Evolutionary conservation across 2,888 invertebrate genomes (phyloP), one percentile per base, ranked within the genome.

Genomic region (Dyspetes luteomarginatus): DNA sequence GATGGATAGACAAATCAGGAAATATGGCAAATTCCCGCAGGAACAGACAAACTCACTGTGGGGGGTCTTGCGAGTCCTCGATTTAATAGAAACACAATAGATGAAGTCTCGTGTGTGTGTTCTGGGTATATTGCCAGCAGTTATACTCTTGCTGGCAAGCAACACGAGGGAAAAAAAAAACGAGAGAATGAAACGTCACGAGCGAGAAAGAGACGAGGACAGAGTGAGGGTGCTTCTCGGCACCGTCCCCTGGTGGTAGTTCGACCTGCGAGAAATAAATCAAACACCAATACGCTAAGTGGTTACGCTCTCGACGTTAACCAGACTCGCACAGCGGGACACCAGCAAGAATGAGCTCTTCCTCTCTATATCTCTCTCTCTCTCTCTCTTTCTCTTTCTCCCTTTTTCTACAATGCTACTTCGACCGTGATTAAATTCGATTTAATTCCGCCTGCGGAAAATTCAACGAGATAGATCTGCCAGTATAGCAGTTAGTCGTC

Each of bases 211-310:
- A 36, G 56, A 22, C n/a, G n/a, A n/a, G n/a, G 41, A 50, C 5
- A 28, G 62, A 60, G 64, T 30, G 64, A 17, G 48, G 48, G 45
- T 12, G 36, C 12, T 36, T 36, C 36, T 43, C 45, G 86, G 84
- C 85, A 82, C 83, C 85, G 86, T 90, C 90, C 90, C 90, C 86
- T 87, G 88, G 86, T 88, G 88, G 87, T 86, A 86, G 88, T 90
- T 90, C 87, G 88, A 86, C 87, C 82, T 86, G 87, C 86, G 88
- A 84, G 89, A 90, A 88, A 92, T 92, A 92, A 91, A 92, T 92
- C 92, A 92, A 91, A 91, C 90, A 90, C 89, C 90, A 92, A 92
- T 92, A 92, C 90, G 91, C 89, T 92, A 92, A 92, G 92, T 92
- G 92, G 91, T 92, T 88, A 89, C 86, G 89, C 86, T 86, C 73